Percentiles rank a stretch among this genome's conserved stretches.
phyloP scores from a whole-genome alignment of 2,797 vertebrate species.

The Tympanoctomys barrerae region DNA sequence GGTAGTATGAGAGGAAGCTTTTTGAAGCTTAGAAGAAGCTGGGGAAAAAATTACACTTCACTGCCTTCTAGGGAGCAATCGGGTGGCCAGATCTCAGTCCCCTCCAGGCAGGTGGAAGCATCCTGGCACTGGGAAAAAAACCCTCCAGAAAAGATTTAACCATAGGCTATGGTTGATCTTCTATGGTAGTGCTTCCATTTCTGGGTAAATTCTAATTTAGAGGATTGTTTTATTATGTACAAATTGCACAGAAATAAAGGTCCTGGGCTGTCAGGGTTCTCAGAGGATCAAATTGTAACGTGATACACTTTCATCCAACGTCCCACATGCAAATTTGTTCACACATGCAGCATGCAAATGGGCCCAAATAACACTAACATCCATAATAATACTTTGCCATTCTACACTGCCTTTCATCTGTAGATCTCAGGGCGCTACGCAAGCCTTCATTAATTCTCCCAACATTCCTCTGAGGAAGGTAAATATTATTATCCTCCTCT shows the following conservation, averaged over 20 bases:
- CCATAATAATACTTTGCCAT: constrained; percentile 80
- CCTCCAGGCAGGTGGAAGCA: background rate
- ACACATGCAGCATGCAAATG: constrained; percentile 72
- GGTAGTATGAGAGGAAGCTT: constrained; percentile 53
- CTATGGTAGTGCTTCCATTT: background rate
- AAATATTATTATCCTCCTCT: constrained; percentile 83
- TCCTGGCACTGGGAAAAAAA: background rate
- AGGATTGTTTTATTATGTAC: background rate
- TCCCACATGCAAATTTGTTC: constrained; percentile 65
- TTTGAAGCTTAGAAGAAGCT: constrained; percentile 33
- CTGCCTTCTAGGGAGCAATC: constrained; percentile 15
- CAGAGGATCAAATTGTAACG: background rate
- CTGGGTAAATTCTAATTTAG: constrained; percentile 47
- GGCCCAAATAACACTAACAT: constrained; percentile 78
- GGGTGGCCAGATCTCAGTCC: background rate
- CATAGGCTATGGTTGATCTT: constrained; percentile 12
- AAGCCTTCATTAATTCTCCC: constrained; percentile 83
- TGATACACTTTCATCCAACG: constrained; percentile 27
- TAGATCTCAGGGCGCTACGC: constrained; percentile 75
- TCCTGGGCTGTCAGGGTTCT: background rate
- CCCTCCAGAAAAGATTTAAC: constrained; percentile 27
- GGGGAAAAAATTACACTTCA: constrained; percentile 30
- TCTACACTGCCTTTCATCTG: constrained; percentile 81
- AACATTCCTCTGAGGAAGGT: constrained; percentile 80
- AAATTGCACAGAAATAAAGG: background rate